A percentile compares a stretch with the other conserved stretches of the same genome.
Conservation (phyloP, 2,113 vertebrate species). For the Limnothrissa miodon region DNA sequence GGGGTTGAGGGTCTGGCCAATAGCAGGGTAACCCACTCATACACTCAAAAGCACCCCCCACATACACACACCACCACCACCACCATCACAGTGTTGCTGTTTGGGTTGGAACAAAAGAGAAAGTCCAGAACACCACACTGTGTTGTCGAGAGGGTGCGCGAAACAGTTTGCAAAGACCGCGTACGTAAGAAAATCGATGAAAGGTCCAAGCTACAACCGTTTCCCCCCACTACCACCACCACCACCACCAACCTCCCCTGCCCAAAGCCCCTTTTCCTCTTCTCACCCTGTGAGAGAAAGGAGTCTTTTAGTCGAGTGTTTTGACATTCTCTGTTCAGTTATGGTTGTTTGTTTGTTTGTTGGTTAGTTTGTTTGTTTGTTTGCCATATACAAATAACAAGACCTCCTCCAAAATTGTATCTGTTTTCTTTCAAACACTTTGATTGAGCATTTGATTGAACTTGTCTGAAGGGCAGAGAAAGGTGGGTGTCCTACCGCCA, state of each 20-base stretch:
- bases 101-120: too few species aligned
- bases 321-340: not conserved
- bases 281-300: not conserved
- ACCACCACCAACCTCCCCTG: too few species aligned
- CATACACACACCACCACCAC: too few species aligned
- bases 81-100: too few species aligned
- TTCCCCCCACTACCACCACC: too few species aligned
- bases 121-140: too few species aligned
- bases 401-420: not conserved
- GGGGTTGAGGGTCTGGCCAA: too few species aligned
- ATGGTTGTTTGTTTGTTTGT: not conserved
- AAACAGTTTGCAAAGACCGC: not conserved
- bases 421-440: conserved; percentile 7
- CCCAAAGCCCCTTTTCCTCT: too few species aligned
- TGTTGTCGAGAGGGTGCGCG: too few species aligned
- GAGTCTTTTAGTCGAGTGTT: not conserved
- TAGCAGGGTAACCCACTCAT: too few species aligned
- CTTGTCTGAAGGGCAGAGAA: not conserved
- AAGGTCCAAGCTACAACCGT: not conserved
- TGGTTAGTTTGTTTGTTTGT: not conserved
- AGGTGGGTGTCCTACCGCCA: not conserved
- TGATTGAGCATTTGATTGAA: conserved; percentile 12
- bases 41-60: too few species aligned
- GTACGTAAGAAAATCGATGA: not conserved
- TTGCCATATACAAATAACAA: too few species aligned